phyloP scores from a whole-genome alignment of 2,888 invertebrate genomes.

The Adelphocoris suturalis region DNA sequence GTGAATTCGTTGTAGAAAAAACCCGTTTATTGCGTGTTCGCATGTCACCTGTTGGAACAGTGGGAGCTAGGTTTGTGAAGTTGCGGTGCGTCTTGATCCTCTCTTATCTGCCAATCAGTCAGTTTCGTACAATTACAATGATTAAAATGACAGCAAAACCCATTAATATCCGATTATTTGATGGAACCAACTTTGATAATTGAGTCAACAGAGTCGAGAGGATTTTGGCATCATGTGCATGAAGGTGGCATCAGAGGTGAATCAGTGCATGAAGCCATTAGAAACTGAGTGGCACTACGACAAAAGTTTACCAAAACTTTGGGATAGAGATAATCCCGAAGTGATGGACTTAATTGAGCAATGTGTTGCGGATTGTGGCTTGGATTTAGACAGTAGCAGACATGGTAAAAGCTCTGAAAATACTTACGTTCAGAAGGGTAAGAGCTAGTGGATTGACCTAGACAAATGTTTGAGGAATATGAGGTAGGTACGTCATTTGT shows the following conservation, averaged over 20 bases:
- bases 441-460: conserved; percentile 29
- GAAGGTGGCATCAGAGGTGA: too few species aligned
- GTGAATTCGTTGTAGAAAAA: conserved; percentile 3
- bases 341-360: conserved; percentile 56
- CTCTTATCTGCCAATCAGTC: conserved; percentile 16
- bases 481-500: conserved; percentile 31
- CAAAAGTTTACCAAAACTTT: background rate
- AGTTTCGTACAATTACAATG: conserved; percentile 27
- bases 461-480: conserved; percentile 42
- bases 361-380: conserved; percentile 40
- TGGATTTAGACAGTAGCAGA: conserved; percentile 43
- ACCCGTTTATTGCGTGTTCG: conserved; percentile 38
- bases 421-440: conserved; percentile 44
- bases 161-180: conserved; percentile 49
- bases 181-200: conserved; percentile 49
- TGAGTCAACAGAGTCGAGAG: conserved; percentile 48
- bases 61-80: conserved; percentile 15
- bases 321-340: conserved; percentile 48
- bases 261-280: background rate
- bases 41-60: conserved; percentile 17
- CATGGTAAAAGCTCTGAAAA: conserved; percentile 42
- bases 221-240: too few species aligned
- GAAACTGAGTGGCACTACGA: background rate
- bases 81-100: conserved; percentile 36
- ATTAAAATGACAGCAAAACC: conserved; percentile 2